phyloP scores from a whole-genome alignment of 2,888 invertebrate species.

The Brenthis ino region DNA sequence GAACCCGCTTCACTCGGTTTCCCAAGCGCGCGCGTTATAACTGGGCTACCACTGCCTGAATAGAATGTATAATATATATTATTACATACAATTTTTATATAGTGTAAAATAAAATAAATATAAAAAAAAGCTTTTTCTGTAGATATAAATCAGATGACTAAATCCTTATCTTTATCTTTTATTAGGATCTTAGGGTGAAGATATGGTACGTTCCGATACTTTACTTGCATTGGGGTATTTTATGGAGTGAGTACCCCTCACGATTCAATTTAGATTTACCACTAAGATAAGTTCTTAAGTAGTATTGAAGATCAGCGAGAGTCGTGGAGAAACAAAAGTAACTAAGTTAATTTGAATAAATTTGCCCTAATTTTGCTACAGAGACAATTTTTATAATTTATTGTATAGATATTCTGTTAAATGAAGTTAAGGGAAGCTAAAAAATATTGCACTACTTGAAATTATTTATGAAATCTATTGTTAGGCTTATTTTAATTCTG shows the following conservation, averaged over 20 bases:
- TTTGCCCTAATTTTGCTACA: conserved; percentile 12
- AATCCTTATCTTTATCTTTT: conserved; percentile 40
- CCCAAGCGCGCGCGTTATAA: too few species aligned
- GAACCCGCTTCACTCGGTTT: too few species aligned
- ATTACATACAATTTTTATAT: neutral
- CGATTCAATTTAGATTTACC: conserved; percentile 78
- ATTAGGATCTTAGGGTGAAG: conserved; percentile 42
- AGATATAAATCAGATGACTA: conserved; percentile 29
- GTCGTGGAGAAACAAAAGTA: conserved; percentile 28
- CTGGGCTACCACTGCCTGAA: too few species aligned
- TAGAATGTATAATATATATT: neutral
- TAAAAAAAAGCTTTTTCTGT: neutral
- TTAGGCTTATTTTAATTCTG: too few species aligned
- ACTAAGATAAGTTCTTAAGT: conserved; percentile 58
- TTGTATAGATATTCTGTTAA: neutral
- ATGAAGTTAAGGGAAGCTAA: too few species aligned
- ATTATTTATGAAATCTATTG: too few species aligned
- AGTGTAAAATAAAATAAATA: neutral
- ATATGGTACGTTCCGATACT: conserved; percentile 45
- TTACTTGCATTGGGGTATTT: conserved; percentile 53
- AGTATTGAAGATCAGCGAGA: conserved; percentile 29
- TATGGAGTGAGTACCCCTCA: conserved; percentile 68
- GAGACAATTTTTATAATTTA: conserved; percentile 2
- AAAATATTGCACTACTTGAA: too few species aligned
- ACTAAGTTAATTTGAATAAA: conserved; percentile 19